Evolutionary conservation across 1,140 invertebrate species (phyloP).

Genomic region (Diplogasteroides magnus): DNA sequence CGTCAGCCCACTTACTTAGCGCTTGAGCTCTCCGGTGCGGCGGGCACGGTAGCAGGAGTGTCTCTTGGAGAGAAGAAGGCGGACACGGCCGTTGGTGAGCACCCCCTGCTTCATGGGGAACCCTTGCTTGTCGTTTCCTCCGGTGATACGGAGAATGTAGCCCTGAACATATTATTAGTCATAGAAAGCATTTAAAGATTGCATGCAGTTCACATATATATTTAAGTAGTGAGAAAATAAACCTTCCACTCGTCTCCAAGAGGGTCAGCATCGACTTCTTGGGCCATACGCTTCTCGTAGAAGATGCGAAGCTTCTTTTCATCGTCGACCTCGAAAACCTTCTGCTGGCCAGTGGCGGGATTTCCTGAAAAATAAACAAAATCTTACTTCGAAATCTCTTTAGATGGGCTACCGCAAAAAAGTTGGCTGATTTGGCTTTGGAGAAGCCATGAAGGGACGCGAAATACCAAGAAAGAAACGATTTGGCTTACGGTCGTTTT

Average conservation of each 20-base stretch:
- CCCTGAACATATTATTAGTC: conserved; percentile 60
- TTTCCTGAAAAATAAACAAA: too few relatives aligned
- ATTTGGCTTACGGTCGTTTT: too few relatives aligned
- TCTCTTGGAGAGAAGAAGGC: conserved; percentile 86
- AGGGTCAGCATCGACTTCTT: conserved; percentile 85
- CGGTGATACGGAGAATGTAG: conserved; percentile 86
- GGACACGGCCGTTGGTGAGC: conserved; percentile 88
- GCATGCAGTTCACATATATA: conserved; percentile 7
- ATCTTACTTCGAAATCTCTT: too few relatives aligned
- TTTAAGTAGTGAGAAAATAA: too few relatives aligned
- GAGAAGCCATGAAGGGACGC: too few relatives aligned
- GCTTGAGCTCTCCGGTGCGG: conserved; percentile 87
- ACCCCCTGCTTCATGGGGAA: conserved; percentile 99
- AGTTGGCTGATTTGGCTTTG: too few relatives aligned
- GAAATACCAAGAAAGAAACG: too few relatives aligned
- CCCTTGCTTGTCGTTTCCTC: conserved; percentile 98
- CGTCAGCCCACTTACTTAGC: too few relatives aligned
- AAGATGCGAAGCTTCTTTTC: conserved; percentile 94
- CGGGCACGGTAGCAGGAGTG: conserved; percentile 95
- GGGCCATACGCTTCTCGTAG: conserved; percentile 97
- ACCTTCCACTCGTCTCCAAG: conserved; percentile 95
- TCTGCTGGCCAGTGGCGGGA: conserved; percentile 95
- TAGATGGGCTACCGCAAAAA: too few relatives aligned
- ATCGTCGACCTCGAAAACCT: conserved; percentile 93
- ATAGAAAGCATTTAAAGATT: background rate